These are phyloP conservation scores for Epinephelus fuscoguttatus DNA, from an alignment of 2,113 vertebrate genomes.

Conservation along the genomic window DNA sequence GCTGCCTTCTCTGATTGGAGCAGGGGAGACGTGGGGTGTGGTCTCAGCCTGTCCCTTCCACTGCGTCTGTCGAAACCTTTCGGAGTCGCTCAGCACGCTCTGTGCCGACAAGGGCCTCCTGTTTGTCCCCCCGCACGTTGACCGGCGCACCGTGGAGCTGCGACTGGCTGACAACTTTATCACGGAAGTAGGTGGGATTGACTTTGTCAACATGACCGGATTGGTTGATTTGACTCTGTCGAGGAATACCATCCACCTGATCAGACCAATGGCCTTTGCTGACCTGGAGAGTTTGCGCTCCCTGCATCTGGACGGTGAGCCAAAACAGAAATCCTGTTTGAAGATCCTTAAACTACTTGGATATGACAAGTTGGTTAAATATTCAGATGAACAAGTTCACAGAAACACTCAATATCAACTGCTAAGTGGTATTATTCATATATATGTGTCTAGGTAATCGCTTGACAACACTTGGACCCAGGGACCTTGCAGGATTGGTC, in stretches of 20 bases:
- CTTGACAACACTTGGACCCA: conserved; percentile 85
- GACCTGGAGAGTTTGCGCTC: conserved; percentile 93
- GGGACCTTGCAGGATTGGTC: conserved; percentile 88
- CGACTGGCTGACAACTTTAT: conserved; percentile 94
- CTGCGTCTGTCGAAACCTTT: conserved; percentile 94
- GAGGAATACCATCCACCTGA: conserved; percentile 91
- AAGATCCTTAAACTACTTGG: background rate
- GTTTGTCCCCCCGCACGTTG: conserved; percentile 91
- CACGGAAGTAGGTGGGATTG: conserved; percentile 86
- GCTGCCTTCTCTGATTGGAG: conserved; percentile 79
- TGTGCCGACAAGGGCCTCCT: conserved; percentile 94
- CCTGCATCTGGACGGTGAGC: conserved; percentile 88
- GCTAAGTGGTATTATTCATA: background rate
- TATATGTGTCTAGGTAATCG: conserved; percentile 83
- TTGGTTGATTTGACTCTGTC: conserved; percentile 93
- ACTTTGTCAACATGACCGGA: conserved; percentile 93
- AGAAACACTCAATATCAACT: background rate
- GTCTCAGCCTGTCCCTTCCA: conserved; percentile 90
- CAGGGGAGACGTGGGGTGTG: conserved; percentile 87
- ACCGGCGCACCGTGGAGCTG: conserved; percentile 93
- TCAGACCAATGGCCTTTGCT: conserved; percentile 89
- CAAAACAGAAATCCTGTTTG: background rate
- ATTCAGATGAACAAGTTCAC: background rate
- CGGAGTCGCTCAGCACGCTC: conserved; percentile 92
- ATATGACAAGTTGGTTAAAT: background rate